Conservation (phyloP, 2,888 invertebrate species). For the Glaucopsyche alexis region DNA sequence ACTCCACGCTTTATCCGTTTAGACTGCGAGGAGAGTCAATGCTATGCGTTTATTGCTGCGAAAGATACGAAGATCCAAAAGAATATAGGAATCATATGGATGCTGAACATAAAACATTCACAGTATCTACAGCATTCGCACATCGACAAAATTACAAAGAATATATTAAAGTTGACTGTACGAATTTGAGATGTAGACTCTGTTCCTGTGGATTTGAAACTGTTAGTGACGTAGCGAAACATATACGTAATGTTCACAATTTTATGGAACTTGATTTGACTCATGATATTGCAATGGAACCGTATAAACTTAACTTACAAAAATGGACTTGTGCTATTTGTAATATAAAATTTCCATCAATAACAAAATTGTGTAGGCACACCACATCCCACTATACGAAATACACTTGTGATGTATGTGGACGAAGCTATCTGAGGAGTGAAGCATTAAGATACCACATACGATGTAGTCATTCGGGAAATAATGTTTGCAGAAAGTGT, state of each 20-base stretch:
- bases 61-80: conserved; percentile 56
- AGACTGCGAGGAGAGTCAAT: conserved; percentile 57
- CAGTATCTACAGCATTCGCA: conserved; percentile 59
- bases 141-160: conserved; percentile 56
- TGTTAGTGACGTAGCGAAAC: conserved; percentile 53
- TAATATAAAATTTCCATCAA: conserved; percentile 53
- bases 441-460: conserved; percentile 64
- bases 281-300: conserved; percentile 59
- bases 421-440: conserved; percentile 56
- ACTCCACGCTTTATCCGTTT: conserved; percentile 68
- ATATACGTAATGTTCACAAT: conserved; percentile 53
- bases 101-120: conserved; percentile 52
- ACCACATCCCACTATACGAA: conserved; percentile 61
- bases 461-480: conserved; percentile 55
- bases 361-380: conserved; percentile 60
- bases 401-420: conserved; percentile 66
- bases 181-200: conserved; percentile 56
- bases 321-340: conserved; percentile 60
- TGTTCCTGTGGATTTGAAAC: conserved; percentile 50
- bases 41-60: conserved; percentile 69
- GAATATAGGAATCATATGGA: conserved; percentile 59
- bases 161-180: conserved; percentile 64
- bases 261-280: conserved; percentile 50
- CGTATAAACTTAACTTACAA: conserved; percentile 57
- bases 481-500: conserved; percentile 59